Base-by-base conservation (phyloP, 1,140 invertebrate genomes). In the Bacillus rossius region DNA sequence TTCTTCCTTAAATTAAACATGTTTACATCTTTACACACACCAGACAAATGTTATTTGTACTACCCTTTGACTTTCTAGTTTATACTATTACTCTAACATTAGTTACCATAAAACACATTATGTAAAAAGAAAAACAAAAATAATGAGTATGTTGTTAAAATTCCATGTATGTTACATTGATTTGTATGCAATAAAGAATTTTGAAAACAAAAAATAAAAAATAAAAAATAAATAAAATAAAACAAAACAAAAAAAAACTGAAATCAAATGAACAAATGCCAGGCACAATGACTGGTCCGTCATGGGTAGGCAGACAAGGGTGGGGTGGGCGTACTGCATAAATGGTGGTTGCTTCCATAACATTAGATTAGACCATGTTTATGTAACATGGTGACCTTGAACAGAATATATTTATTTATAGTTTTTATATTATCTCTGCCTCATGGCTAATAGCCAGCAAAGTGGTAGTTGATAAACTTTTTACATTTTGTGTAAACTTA, bases 121-220 rank as follows among this genome's bases (percentile, higher is more conserved):
- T 34, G 29, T 10, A 7, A 34, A 7, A 34, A 4, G 29, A 34
- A 34, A 34, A 34, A 34, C 29, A 34, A 34, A 34, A 4, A 4
- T 7, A 34, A 10, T 10, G 10, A 34, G 29, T 34, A 34, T 34
- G 29, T 45, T 22, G 42, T 45, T 54, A 17, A 8, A 54, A 20
- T 54, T 54, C 7, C 37, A 54, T 54, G 37, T 38, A 54, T 37
- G 17, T 54, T 38, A 54, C 8, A 22, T 45, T 23, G 25, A 47
- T 25, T 2, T 40, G n/a, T 45, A 57, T 34, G 25, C 10, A 50
- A 57, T 29, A 47, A 48, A 38, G 37, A 19, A 40, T 49, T 48
- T 48, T 40, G n/a, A 59, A 48, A 56, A 60, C 55, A 64, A 65
- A 60, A 53, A 61, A 56, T 57, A 37, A 57, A 59, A 67, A 65